Percentiles rank a stretch among this genome's conserved stretches.
Evolutionary conservation across 2,113 vertebrate genomes (phyloP).

Genomic region (Eubucco bourcierii): DNA sequence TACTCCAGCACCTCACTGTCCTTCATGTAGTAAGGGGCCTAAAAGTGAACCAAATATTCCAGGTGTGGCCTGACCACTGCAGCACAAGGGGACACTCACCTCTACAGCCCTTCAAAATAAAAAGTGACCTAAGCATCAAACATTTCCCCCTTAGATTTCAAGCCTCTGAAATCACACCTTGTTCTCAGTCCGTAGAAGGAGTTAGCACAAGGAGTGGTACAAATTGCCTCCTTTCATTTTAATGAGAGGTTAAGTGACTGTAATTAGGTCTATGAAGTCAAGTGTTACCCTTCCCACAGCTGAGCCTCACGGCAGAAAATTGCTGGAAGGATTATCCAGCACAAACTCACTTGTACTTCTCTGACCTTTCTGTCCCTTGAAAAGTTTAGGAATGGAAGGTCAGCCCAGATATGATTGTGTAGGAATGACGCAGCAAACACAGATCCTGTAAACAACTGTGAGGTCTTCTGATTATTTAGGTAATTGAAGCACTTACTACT

Average conservation of each 20-base stretch:
- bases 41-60: too few species aligned
- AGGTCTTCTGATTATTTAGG: slow-evolving; percentile 41
- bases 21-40: too few species aligned
- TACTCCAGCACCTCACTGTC: too few species aligned
- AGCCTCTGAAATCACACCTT: background rate
- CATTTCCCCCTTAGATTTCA: background rate
- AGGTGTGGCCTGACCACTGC: too few species aligned
- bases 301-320: slow-evolving; percentile 23
- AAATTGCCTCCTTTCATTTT: slow-evolving; percentile 34
- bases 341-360: slow-evolving; percentile 27
- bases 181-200: background rate
- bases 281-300: slow-evolving; percentile 15
- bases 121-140: background rate
- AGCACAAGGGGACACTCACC: too few species aligned
- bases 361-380: background rate
- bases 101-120: background rate
- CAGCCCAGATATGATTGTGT: slow-evolving; percentile 6
- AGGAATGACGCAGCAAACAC: slow-evolving; percentile 61
- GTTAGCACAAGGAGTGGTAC: background rate
- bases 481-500: slow-evolving; percentile 32
- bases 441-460: slow-evolving; percentile 31
- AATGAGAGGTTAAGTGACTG: slow-evolving; percentile 54
- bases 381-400: slow-evolving; percentile 46
- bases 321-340: slow-evolving; percentile 31
- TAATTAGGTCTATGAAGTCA: slow-evolving; percentile 44